phyloP scores from a whole-genome alignment of 2,888 invertebrate genomes.

The Boloria selene region DNA sequence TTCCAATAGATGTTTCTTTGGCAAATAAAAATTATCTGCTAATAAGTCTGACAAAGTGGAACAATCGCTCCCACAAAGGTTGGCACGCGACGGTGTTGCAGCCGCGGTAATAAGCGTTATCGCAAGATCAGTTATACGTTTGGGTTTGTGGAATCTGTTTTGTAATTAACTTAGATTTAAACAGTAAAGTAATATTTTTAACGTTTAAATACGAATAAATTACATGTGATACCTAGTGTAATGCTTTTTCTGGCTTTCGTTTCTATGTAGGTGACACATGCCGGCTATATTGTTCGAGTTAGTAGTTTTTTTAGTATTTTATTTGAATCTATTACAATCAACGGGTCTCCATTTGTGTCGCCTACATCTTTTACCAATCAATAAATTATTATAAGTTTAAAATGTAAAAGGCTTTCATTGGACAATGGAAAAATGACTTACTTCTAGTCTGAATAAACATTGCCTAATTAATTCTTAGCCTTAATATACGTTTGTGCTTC shows the following conservation, averaged over 20 bases:
- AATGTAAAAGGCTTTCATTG: too few species aligned
- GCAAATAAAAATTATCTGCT: slow-evolving; percentile 16
- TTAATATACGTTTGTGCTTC: slow-evolving; percentile 48
- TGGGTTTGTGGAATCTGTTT: slow-evolving; percentile 29
- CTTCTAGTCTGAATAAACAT: slow-evolving; percentile 19
- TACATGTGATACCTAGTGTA: slow-evolving; percentile 9
- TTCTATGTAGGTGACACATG: background rate
- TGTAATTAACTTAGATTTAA: slow-evolving; percentile 32
- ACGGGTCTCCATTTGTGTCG: background rate
- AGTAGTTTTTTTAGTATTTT: background rate
- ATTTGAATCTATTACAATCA: background rate
- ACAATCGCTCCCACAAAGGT: slow-evolving; percentile 44
- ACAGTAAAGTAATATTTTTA: slow-evolving; percentile 24
- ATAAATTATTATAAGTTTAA: too few species aligned
- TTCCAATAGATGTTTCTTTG: slow-evolving; percentile 12
- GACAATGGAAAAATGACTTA: too few species aligned
- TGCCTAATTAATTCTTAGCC: slow-evolving; percentile 16
- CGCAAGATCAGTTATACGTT: slow-evolving; percentile 34
- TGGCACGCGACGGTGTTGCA: slow-evolving; percentile 42
- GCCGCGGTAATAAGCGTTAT: slow-evolving; percentile 36
- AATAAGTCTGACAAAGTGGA: slow-evolving; percentile 26
- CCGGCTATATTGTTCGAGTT: background rate
- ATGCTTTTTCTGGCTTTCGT: slow-evolving; percentile 14
- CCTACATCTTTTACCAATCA: too few species aligned
- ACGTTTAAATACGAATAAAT: slow-evolving; percentile 16